Evolutionary conservation across 2,888 invertebrate genomes (phyloP), one percentile per base, ranked within the genome.

Genomic region (Pterostichus madidus): DNA sequence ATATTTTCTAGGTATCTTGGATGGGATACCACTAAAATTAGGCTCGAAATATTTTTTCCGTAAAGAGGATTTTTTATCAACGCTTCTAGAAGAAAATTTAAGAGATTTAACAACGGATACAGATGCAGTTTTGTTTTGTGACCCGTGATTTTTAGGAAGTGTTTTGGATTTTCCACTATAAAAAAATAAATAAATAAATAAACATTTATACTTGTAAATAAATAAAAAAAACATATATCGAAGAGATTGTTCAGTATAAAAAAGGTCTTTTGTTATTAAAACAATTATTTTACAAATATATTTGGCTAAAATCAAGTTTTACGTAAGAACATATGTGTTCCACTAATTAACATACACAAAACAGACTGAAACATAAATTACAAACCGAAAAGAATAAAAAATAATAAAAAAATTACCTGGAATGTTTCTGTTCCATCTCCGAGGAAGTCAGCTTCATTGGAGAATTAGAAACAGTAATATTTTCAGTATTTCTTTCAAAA

Each of bases 1-100:
- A 13, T 39, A 78, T 44, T 59, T 61, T 49, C 44, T 10, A n/a
- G 79, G 79, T 15, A 64, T 79, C 64, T 79, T 79, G 39, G 79
- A 79, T 13, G 46, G 3, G 8, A 6, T 24, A n/a, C 39, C 44
- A 39, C 0, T 13, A 2, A 17, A 52, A 44, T 53, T 39, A 44
- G 44, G 8, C 4, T 71, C 68, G 44, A 71, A 71, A 44, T 71
- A 71, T 44, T 71, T 71, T 32, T 49, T 61, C 39, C 15, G 46
- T 8, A 32, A 2, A 10, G 49, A 5, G 8, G 52, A 61, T 24
- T 61, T 61, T 35, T 77, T 56, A 6, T 77, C 77, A 2, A 15
- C 44, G 8, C 73, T 75, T 10, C n/a, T 32, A 10, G 7, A 11
- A 7, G 17, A 6, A 17, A 75, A 75, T n/a, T 75, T 49, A 5